Evolutionary conservation across 2,113 vertebrate genomes (phyloP).

Genomic region (Osmerus mordax): DNA sequence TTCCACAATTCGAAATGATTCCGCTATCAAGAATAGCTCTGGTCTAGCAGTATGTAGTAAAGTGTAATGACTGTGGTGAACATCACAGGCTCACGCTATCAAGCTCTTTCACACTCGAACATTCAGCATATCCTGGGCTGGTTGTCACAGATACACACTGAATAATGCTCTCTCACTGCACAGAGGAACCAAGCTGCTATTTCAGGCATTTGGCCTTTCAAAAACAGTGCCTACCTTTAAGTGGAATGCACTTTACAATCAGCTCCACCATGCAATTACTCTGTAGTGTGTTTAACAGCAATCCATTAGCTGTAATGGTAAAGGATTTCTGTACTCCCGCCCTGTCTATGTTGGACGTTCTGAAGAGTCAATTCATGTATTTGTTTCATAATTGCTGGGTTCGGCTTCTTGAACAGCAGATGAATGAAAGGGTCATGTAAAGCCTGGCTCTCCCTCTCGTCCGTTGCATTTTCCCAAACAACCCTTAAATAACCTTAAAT

Average conservation of each 20-base stretch:
- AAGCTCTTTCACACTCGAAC: no score
- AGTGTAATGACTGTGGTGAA: no score
- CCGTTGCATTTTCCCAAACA: no score
- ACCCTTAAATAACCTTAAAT: no score
- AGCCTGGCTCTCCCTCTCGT: not conserved
- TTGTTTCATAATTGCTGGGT: slow-evolving; percentile 2
- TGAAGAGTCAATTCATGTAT: not conserved
- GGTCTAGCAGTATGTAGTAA: no score
- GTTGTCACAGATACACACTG: no score
- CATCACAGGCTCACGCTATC: no score
- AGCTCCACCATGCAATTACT: slow-evolving; percentile 1
- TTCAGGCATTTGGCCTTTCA: not conserved
- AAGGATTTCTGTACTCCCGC: not conserved
- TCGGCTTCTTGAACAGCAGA: not conserved
- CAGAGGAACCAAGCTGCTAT: not conserved
- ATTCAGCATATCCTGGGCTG: no score
- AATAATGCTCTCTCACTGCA: not conserved
- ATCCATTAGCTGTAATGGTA: not conserved
- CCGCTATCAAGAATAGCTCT: not conserved
- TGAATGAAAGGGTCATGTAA: no score
- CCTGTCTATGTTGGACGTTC: not conserved
- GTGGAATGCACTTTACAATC: not conserved
- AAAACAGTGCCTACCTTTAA: not conserved
- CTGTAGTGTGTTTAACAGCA: not conserved
- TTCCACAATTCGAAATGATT: slow-evolving; percentile 10